Base-by-base conservation (phyloP, 1,140 invertebrate species). In the Diploscapter pachys region DNA sequence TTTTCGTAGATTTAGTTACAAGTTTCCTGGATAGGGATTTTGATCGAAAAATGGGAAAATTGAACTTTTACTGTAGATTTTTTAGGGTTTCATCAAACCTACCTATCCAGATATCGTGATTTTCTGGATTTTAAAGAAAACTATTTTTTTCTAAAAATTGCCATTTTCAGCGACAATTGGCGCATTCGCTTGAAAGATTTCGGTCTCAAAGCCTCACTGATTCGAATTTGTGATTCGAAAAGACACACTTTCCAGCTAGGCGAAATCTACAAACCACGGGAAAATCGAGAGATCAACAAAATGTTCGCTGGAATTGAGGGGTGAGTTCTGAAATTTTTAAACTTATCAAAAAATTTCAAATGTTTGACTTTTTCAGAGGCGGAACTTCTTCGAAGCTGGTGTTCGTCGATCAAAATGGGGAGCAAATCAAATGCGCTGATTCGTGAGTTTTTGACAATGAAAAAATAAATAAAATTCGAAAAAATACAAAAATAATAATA, bases 381-480 rank as follows among this genome's bases (percentile, higher is more conserved):
- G 87, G 85, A 5, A 87, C 87, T 49, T 77, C 83, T 57, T 87
- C 86, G 1, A 85, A 85, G 63, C 81, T 87, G 71, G 82, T 87
- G 4, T 76, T 87, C 5, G 74, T 87, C n/a, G 77, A 82, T 61
- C 81, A 76, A n/a, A 80, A 84, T 77, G 86, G 86, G 31, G 31
- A 31, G 31, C 31, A 31, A 31, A 1, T 31, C 31, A 31, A 31
- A 31, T 31, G 31, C 31, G 31, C 31, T 31, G 31, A 31, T 31
- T 31, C 31, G 31, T 31, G 31, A 0, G 31, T 31, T 31, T 31
- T 31, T 31, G 31, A 31, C 0, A 31, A 31, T 31, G 31, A 31
- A 31, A 31, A 31, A 31, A 31, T 31, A 31, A 31, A 31, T 31
- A 31, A 31, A 31, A 31, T 31, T 31, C 31, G 31, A 31, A 31